Conservation (phyloP, 2,113 vertebrate genomes). For the Malurus cyaneus region DNA sequence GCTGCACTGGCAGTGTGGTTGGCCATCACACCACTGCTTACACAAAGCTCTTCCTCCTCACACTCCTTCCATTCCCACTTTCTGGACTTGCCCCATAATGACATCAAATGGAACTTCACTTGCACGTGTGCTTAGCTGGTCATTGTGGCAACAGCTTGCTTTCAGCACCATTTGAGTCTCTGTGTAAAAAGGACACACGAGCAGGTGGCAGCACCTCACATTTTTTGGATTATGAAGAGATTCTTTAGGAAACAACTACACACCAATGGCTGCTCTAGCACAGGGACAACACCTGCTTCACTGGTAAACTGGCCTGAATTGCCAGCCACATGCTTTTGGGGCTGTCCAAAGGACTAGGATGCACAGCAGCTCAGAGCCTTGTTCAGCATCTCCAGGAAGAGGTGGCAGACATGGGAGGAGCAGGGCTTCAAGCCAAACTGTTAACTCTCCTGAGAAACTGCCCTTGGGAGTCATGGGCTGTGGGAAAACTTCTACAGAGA, state of each 20-base stretch:
- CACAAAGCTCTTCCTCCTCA: not conserved
- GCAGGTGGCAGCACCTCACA: not conserved
- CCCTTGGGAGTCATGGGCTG: not conserved
- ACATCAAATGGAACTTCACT: not conserved
- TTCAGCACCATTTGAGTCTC: not conserved
- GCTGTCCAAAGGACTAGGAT: not conserved
- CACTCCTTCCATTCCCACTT: not conserved
- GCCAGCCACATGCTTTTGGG: not conserved
- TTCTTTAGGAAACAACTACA: not conserved
- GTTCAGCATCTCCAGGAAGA: not conserved
- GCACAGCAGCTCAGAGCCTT: not conserved
- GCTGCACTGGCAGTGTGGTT: not conserved
- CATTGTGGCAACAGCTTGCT: not conserved
- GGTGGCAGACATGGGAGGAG: not conserved
- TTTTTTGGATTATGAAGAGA: not conserved
- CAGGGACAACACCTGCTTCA: not conserved
- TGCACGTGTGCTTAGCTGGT: not conserved
- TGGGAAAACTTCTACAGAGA: not conserved
- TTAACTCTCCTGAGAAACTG: not conserved
- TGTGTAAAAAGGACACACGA: rapidly evolving
- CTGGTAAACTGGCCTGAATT: not conserved
- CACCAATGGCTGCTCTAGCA: not conserved
- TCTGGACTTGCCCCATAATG: not conserved
- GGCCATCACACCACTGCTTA: not conserved
- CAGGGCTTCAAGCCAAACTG: not conserved